Conservation (phyloP, 2,113 vertebrate species). For the Leiothrix lutea region DNA sequence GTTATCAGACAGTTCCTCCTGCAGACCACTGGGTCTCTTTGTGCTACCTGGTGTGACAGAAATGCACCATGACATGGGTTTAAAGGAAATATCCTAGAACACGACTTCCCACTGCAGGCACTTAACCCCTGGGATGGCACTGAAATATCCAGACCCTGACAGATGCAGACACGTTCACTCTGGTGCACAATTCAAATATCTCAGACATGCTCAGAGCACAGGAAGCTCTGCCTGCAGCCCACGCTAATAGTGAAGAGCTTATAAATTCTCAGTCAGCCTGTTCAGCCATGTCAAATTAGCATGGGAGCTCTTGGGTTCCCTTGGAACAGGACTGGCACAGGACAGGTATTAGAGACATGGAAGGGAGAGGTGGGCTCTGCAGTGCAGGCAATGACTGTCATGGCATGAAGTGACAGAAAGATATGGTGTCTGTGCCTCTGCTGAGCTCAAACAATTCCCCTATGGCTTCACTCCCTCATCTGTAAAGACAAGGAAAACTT, state of each 20-base stretch:
- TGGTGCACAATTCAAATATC: background rate
- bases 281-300: background rate
- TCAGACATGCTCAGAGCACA: background rate
- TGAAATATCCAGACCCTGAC: background rate
- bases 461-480: background rate
- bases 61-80: background rate
- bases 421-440: background rate
- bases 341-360: background rate
- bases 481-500: background rate
- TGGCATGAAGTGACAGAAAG: background rate
- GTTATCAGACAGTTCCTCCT: background rate
- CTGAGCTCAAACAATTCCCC: background rate
- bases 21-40: background rate
- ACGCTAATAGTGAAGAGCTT: background rate
- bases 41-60: background rate
- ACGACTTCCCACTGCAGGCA: background rate
- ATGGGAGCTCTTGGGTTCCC: background rate
- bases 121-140: background rate
- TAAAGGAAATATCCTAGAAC: background rate
- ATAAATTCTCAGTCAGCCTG: background rate
- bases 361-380: background rate
- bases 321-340: background rate
- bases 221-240: background rate
- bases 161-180: background rate
- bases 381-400: background rate